Conservation (phyloP, 2,888 invertebrate species). For the Polyommatus icarus region DNA sequence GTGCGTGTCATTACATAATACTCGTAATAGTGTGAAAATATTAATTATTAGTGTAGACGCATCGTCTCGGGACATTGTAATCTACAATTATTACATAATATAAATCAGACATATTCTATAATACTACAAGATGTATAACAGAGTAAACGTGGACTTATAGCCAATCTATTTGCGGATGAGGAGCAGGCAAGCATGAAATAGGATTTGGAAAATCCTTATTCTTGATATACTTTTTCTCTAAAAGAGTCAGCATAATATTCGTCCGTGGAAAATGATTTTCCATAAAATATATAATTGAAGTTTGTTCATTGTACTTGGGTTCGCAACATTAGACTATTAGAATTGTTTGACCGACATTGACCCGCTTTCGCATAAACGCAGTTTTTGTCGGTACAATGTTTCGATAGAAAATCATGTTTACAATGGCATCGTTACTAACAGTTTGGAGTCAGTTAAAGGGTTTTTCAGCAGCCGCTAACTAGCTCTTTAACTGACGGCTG, state of each 20-base stretch:
- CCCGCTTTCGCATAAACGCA: conserved; percentile 58
- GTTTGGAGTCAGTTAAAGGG: not conserved
- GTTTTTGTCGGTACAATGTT: conserved; percentile 47
- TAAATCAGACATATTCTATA: no score
- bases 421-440: not conserved
- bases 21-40: not conserved
- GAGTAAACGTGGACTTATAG: no score
- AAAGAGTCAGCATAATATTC: no score
- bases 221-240: no score
- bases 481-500: not conserved
- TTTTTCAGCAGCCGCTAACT: not conserved
- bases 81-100: no score
- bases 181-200: no score
- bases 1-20: not conserved
- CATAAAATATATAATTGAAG: not conserved
- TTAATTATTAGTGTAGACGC: not conserved
- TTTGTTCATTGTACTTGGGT: not conserved
- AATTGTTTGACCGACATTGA: conserved; percentile 53
- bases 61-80: not conserved
- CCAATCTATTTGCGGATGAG: no score
- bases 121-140: no score
- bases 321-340: conserved; percentile 27
- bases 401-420: not conserved
- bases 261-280: not conserved
- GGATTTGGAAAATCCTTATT: no score